These are phyloP conservation scores for Drosophila subpulchrella DNA, from an alignment of 1,140 invertebrate species.

Conservation along the genomic window DNA sequence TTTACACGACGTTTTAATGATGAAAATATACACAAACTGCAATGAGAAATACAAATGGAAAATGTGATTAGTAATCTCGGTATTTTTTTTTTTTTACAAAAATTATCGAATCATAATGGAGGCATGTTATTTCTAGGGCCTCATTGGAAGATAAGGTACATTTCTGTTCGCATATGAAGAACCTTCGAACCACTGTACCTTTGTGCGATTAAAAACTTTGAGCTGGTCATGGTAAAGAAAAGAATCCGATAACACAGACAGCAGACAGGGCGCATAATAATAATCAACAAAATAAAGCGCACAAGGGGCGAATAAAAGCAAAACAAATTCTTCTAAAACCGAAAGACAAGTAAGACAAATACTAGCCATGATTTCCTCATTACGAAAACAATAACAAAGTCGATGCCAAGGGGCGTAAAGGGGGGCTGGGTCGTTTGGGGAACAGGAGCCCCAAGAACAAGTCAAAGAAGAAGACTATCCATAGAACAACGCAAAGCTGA, in stretches of 20 bases:
- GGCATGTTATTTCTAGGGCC: neutral
- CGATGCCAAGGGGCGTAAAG: neutral
- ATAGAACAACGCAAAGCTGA: conserved; percentile 62
- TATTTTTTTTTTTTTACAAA: neutral
- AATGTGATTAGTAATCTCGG: neutral
- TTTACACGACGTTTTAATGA: conserved; percentile 81
- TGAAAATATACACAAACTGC: conserved; percentile 82
- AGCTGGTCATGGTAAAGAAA: conserved; percentile 75
- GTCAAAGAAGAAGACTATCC: conserved; percentile 20
- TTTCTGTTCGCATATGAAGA: neutral
- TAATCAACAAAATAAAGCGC: conserved; percentile 27
- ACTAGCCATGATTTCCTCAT: conserved; percentile 44
- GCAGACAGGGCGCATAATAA: conserved; percentile 43
- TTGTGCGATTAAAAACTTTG: conserved; percentile 51
- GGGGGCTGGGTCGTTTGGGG: conserved; percentile 8
- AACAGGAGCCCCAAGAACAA: conserved; percentile 44
- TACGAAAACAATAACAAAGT: conserved; percentile 72
- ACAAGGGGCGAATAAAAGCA: conserved; percentile 5
- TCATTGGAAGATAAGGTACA: neutral
- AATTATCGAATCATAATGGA: too few relatives aligned
- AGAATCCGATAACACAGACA: conserved; percentile 50
- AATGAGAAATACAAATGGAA: conserved; percentile 46
- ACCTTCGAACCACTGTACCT: conserved; percentile 37
- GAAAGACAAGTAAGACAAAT: conserved; percentile 53
- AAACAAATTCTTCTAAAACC: conserved; percentile 49